Conservation (phyloP, 1,140 invertebrate species). For the Bombyx mori region ASM3026992v2 NC_085123.1:9167001-9167500, state of each 20-base stretch:
- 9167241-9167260: neutral
- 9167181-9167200: slow-evolving; percentile 32
- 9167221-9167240: slow-evolving; percentile 2
- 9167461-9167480: no score
- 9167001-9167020: slow-evolving; percentile 32
- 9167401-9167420: no score
- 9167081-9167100: slow-evolving; percentile 53
- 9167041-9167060: slow-evolving; percentile 46
- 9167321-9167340: no score
- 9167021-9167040: slow-evolving; percentile 21
- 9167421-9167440: no score
- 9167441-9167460: no score
- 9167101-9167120: slow-evolving; percentile 43
- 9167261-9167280: neutral
- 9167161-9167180: slow-evolving; percentile 44
- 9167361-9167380: no score
- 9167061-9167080: slow-evolving; percentile 32
- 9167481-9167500: no score
- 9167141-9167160: slow-evolving; percentile 30
- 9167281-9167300: neutral
- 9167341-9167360: no score
- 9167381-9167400: no score
- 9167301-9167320: no score
- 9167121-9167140: slow-evolving; percentile 34
- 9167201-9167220: neutral